Percentiles rank a stretch among this genome's conserved stretches.
Evolutionary conservation across 2,888 invertebrate genomes (phyloP).

Genomic region (Eustalomyia histrio): DNA sequence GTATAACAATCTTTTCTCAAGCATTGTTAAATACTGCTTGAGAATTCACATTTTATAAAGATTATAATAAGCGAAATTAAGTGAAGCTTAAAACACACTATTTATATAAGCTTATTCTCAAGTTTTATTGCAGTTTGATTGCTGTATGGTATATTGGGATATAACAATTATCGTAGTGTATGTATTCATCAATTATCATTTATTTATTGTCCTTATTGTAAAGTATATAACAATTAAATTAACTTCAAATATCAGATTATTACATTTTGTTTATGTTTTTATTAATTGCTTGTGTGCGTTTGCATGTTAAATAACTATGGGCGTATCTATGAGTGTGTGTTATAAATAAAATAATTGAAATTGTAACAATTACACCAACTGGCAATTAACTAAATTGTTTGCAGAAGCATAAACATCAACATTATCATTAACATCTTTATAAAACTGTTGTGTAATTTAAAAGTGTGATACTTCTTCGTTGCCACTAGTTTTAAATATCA

Average conservation of each 20-base stretch:
- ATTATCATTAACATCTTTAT: background rate
- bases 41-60: no score
- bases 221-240: slow-evolving; percentile 41
- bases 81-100: no score
- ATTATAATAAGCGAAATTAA: no score
- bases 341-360: slow-evolving; percentile 4
- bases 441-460: background rate
- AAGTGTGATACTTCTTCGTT: no score
- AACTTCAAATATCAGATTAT: slow-evolving; percentile 34
- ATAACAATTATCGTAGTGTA: no score
- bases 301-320: background rate
- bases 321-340: background rate
- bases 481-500: no score
- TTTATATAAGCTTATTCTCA: no score
- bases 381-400: slow-evolving; percentile 24
- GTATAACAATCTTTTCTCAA: no score
- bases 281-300: background rate
- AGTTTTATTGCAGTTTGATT: no score
- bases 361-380: background rate
- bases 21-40: no score
- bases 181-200: slow-evolving; percentile 12
- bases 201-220: slow-evolving; percentile 34
- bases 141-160: no score
- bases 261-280: slow-evolving; percentile 14
- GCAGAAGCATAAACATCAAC: background rate